Percentiles rank a stretch among this genome's conserved stretches.
Conservation (phyloP, 2,797 vertebrate species). For the Macrochelys suwanniensis region DNA sequence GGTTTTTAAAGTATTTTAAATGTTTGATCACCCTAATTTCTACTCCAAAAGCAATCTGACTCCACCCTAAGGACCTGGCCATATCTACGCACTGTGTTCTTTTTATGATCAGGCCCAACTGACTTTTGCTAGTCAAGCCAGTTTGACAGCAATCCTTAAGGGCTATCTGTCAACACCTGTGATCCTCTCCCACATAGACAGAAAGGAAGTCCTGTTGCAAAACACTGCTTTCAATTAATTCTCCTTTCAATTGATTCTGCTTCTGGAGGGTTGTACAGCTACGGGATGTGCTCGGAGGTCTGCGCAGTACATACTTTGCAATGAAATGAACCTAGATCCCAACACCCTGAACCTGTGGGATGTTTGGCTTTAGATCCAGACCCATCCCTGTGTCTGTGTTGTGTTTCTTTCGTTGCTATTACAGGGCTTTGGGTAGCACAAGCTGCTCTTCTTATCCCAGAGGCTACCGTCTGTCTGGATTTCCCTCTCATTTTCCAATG, state of each 20-base stretch:
- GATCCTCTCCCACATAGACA: not conserved
- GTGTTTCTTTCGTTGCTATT: not conserved
- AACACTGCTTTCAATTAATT: not conserved
- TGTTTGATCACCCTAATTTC: not conserved
- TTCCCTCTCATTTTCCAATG: accelerated
- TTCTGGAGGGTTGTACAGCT: not conserved
- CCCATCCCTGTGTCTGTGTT: not conserved
- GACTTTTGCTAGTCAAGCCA: not conserved
- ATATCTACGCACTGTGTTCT: not conserved
- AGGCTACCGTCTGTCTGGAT: not conserved
- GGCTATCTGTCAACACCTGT: not conserved
- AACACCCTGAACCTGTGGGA: not conserved
- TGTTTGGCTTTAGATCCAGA: not conserved
- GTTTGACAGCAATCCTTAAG: not conserved
- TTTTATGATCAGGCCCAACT: not conserved
- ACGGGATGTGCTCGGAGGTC: not conserved
- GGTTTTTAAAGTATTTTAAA: not conserved
- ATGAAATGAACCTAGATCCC: not conserved
- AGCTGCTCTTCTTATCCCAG: not conserved
- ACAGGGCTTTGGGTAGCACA: not conserved
- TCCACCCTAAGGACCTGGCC: not conserved
- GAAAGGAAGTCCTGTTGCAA: not conserved
- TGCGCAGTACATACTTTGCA: not conserved
- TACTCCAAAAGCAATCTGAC: not conserved
- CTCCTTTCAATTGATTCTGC: not conserved